These are phyloP conservation scores for Leucoptera coffeella DNA, from an alignment of 2,888 invertebrate species.

Conservation along the genomic window DNA sequence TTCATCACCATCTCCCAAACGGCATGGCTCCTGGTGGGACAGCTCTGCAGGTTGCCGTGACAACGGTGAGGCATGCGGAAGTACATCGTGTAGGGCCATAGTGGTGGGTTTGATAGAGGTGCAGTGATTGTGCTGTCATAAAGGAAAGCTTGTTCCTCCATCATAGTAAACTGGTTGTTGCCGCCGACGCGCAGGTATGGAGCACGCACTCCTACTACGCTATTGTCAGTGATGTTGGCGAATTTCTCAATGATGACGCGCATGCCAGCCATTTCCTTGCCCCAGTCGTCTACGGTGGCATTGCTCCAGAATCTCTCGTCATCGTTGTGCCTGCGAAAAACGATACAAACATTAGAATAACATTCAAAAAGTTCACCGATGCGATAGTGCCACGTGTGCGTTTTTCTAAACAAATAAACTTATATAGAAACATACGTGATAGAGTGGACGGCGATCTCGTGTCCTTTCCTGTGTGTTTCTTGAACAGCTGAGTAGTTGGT, in stretches of 20 bases:
- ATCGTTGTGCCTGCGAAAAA: constrained; percentile 69
- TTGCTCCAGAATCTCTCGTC: constrained; percentile 92
- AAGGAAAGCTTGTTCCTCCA: constrained; percentile 91
- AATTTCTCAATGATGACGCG: constrained; percentile 85
- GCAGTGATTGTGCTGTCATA: constrained; percentile 95
- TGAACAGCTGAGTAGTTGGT: constrained; percentile 90
- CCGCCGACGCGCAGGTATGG: constrained; percentile 89
- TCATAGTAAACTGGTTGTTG: constrained; percentile 95
- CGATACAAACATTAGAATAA: too few species aligned
- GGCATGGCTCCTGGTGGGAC: constrained; percentile 86
- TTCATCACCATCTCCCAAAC: constrained; percentile 97
- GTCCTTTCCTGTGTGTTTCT: constrained; percentile 85
- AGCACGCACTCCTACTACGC: constrained; percentile 85
- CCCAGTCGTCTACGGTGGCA: constrained; percentile 88
- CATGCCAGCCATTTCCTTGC: constrained; percentile 93
- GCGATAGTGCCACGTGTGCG: too few species aligned
- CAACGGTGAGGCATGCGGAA: constrained; percentile 94
- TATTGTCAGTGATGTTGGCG: constrained; percentile 85
- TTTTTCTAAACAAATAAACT: constrained; percentile 1
- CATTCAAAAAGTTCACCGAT: too few species aligned
- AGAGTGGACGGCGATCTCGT: constrained; percentile 90
- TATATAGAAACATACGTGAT: constrained; percentile 67
- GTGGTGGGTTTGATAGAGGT: constrained; percentile 82
- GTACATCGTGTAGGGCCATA: constrained; percentile 98
- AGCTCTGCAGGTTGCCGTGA: constrained; percentile 86